Evolutionary conservation across 2,797 vertebrate species (phyloP).

Genomic region (Gymnothorax reevesii): DNA sequence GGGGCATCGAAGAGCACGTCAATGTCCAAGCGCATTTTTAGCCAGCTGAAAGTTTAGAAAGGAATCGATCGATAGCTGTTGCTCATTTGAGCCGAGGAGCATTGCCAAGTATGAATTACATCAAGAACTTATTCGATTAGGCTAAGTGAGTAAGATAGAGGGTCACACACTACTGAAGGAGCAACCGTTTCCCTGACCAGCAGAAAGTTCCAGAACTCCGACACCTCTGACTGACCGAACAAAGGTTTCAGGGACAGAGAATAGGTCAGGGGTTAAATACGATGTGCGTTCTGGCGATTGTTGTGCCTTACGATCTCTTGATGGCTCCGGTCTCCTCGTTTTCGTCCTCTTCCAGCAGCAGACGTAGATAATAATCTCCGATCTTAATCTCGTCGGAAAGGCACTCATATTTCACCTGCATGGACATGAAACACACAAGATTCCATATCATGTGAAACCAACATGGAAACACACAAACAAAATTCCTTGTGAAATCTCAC

Average conservation of each 20-base stretch:
- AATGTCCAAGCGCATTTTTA: not conserved
- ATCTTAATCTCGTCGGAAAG: constrained; percentile 98
- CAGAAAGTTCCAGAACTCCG: not conserved
- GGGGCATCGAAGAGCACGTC: not conserved
- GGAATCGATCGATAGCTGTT: not conserved
- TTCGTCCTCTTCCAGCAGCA: constrained; percentile 95
- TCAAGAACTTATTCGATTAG: not conserved
- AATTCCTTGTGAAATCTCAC: not conserved
- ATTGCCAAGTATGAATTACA: not conserved
- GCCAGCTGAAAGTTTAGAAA: not conserved
- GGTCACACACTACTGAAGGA: not conserved
- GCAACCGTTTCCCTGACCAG: not conserved
- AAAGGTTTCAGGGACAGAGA: not conserved
- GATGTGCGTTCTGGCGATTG: not conserved
- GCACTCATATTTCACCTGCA: constrained; percentile 95
- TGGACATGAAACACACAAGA: constrained; percentile 1
- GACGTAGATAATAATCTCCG: constrained; percentile 95
- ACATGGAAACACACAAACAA: not conserved
- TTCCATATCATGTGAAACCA: not conserved
- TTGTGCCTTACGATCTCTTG: constrained; percentile 91
- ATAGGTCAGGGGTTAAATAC: not conserved
- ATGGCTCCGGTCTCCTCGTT: constrained; percentile 91
- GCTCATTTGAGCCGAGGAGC: not conserved
- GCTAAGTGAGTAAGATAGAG: not conserved
- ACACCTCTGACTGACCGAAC: not conserved